A percentile compares a stretch with the other conserved stretches of the same genome.
phyloP scores from a whole-genome alignment of 2,797 vertebrate genomes.

The Onychomys leucogaster region DNA sequence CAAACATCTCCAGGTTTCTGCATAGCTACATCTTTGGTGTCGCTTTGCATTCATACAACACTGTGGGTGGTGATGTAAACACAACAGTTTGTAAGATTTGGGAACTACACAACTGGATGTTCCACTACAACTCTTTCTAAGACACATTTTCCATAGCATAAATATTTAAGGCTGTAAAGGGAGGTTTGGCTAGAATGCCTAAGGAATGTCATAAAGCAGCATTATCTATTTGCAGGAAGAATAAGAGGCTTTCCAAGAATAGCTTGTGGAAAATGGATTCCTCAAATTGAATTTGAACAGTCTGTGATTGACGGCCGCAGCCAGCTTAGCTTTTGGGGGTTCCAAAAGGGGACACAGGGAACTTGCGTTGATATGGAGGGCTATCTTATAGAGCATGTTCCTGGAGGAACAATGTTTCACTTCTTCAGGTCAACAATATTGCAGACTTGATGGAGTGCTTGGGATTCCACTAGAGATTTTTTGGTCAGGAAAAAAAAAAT shows the following conservation, averaged over 20 bases:
- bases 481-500: conserved; percentile 74
- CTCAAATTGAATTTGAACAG: conserved; percentile 68
- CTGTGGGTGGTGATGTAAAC: neutral
- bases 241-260: conserved; percentile 72
- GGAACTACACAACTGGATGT: neutral
- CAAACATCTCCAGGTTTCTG: neutral
- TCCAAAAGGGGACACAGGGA: conserved; percentile 68
- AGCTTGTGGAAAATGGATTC: conserved; percentile 73
- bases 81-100: neutral
- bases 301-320: conserved; percentile 56
- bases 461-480: conserved; percentile 58
- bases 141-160: conserved; percentile 56
- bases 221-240: conserved; percentile 53
- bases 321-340: conserved; percentile 64
- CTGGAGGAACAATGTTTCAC: neutral
- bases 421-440: conserved; percentile 50
- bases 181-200: conserved; percentile 24
- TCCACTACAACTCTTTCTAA: conserved; percentile 9
- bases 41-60: neutral
- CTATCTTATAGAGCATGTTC: conserved; percentile 41
- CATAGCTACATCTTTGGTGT: neutral
- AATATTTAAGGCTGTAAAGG: neutral
- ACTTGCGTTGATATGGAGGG: conserved; percentile 45
- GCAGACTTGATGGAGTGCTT: conserved; percentile 51
- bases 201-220: conserved; percentile 47